phyloP scores from a whole-genome alignment of 1,140 invertebrate species.

The Drosophila chauvacae region DNA sequence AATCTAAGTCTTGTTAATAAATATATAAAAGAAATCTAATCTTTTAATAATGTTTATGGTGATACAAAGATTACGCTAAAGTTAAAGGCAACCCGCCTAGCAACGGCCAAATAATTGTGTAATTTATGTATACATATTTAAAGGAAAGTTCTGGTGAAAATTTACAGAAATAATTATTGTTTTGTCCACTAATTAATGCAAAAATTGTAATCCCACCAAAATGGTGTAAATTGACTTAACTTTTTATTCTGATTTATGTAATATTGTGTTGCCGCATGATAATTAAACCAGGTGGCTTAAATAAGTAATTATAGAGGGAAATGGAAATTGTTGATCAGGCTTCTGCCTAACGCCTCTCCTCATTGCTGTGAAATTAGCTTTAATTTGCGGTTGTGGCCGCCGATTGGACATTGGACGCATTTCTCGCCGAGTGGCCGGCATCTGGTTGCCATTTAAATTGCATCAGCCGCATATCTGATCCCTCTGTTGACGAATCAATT shows the following conservation, averaged over 20 bases:
- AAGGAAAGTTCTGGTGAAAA: not conserved
- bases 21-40: slow-evolving; percentile 37
- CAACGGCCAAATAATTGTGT: slow-evolving; percentile 22
- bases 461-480: slow-evolving; percentile 23
- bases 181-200: slow-evolving; percentile 1
- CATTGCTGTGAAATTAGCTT: slow-evolving; percentile 26
- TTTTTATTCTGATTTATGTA: not conserved
- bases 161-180: not conserved
- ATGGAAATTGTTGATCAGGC: not conserved
- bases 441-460: slow-evolving; percentile 67
- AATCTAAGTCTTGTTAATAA: slow-evolving; percentile 20
- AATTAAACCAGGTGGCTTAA: slow-evolving; percentile 2
- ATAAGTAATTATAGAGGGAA: not conserved
- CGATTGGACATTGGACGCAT: slow-evolving; percentile 44
- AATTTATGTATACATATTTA: not conserved
- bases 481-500: slow-evolving; percentile 60
- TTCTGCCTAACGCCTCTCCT: not conserved
- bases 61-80: slow-evolving; percentile 3
- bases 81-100: not conserved
- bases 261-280: not conserved
- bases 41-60: slow-evolving; percentile 26
- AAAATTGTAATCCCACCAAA: not conserved
- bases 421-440: slow-evolving; percentile 44
- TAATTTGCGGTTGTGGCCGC: slow-evolving; percentile 13
- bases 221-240: slow-evolving; percentile 5